phyloP scores from a whole-genome alignment of 2,797 vertebrate genomes.

The Takifugu ocellatus region DNA sequence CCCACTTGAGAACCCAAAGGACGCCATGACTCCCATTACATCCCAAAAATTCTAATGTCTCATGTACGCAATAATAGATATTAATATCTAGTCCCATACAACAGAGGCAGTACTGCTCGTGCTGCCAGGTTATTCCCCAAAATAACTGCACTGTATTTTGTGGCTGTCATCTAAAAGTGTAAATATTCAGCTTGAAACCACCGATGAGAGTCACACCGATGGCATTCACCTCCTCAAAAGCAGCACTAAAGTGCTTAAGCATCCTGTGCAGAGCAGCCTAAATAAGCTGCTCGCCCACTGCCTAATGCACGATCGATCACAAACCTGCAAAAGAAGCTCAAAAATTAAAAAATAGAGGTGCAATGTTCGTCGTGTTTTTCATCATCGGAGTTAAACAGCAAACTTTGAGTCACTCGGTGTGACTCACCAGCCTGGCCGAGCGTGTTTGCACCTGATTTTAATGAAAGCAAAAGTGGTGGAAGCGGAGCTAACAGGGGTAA shows the following conservation, averaged over 20 bases:
- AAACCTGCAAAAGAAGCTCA: not conserved
- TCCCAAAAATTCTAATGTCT: no score
- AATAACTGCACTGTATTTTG: not conserved
- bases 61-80: no score
- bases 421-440: slow-evolving; percentile 36
- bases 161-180: not conserved
- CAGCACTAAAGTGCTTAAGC: slow-evolving; percentile 25
- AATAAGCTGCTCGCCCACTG: slow-evolving; percentile 37
- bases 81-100: no score
- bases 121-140: no score
- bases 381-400: slow-evolving; percentile 29
- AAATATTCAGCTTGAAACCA: slow-evolving; percentile 7
- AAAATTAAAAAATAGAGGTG: slow-evolving; percentile 24
- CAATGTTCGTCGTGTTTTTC: slow-evolving; percentile 25
- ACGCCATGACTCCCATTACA: no score
- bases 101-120: no score
- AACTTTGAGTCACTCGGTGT: slow-evolving; percentile 44
- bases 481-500: slow-evolving; percentile 3
- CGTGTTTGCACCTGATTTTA: slow-evolving; percentile 42
- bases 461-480: slow-evolving; percentile 41
- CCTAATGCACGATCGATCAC: slow-evolving; percentile 41
- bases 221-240: slow-evolving; percentile 22
- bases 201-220: slow-evolving; percentile 28
- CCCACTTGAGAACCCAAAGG: no score
- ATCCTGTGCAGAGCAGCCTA: slow-evolving; percentile 25